Evolutionary conservation across 1,140 invertebrate species (phyloP).

Genomic region (Bombus breviceps): DNA sequence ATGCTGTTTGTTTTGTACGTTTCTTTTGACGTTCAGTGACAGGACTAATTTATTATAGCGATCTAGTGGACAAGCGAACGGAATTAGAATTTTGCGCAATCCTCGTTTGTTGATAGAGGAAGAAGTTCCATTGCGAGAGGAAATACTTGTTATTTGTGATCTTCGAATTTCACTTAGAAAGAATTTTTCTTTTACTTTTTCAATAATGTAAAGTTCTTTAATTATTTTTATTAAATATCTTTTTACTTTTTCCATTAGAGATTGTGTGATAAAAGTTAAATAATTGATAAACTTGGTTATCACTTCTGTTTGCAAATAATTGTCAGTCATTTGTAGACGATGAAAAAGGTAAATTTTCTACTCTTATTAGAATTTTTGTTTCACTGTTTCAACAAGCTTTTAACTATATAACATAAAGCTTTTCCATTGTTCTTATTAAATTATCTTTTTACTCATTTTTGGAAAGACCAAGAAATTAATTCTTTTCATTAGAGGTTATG

Average conservation of each 20-base stretch:
- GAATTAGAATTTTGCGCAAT: slow-evolving; percentile 19
- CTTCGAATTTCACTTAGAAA: background rate
- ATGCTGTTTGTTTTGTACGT: background rate
- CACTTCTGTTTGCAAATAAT: too few species aligned
- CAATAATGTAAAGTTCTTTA: background rate
- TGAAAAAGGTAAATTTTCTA: too few species aligned
- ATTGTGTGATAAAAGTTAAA: too few species aligned
- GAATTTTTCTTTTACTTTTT: background rate
- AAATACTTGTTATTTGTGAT: background rate
- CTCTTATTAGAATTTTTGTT: too few species aligned
- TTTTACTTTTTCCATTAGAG: background rate
- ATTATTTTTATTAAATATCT: background rate
- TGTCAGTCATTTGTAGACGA: too few species aligned
- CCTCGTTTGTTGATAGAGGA: background rate
- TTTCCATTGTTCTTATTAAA: too few species aligned
- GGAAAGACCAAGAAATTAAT: too few species aligned
- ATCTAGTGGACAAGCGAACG: background rate
- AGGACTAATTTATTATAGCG: background rate
- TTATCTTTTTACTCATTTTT: too few species aligned
- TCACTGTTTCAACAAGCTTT: too few species aligned
- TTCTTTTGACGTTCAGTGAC: background rate
- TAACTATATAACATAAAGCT: too few species aligned
- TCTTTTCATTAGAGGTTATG: too few species aligned
- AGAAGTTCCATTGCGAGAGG: background rate
- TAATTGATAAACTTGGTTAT: too few species aligned